phyloP scores from a whole-genome alignment of 2,113 vertebrate species.

The Caracal caracal region DNA sequence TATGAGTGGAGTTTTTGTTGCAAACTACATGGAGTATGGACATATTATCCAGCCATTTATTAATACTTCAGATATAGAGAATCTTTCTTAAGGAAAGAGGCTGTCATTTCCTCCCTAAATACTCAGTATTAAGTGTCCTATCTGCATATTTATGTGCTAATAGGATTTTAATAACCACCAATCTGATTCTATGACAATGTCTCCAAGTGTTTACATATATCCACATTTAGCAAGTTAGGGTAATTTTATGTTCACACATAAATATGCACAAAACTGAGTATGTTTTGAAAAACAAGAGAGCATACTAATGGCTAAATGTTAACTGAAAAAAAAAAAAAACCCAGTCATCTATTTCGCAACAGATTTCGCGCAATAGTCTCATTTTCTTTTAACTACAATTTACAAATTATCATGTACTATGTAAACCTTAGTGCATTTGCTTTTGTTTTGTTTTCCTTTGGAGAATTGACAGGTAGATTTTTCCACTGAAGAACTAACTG shows the following conservation, averaged over 20 bases:
- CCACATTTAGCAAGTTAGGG: constrained; percentile 4
- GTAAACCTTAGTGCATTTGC: not conserved
- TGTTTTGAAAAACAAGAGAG: constrained; percentile 37
- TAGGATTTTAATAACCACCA: not conserved
- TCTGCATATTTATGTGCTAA: not conserved
- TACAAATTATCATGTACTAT: not conserved
- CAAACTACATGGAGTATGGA: not conserved
- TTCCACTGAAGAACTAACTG: constrained; percentile 59
- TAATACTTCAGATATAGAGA: not conserved
- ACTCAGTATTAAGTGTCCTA: not conserved
- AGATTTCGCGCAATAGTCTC: not conserved
- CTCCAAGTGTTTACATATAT: not conserved
- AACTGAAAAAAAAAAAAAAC: not conserved
- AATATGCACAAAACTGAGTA: constrained; percentile 35
- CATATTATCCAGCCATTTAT: not conserved
- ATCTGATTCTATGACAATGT: not conserved
- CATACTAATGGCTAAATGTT: not conserved
- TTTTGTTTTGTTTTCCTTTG: constrained; percentile 34
- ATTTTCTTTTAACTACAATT: constrained; percentile 17
- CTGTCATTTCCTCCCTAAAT: not conserved
- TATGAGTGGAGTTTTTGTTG: not conserved
- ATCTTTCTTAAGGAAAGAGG: not conserved
- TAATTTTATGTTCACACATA: constrained; percentile 27
- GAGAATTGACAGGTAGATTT: constrained; percentile 68
- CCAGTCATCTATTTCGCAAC: not conserved